Percentiles rank a stretch among this genome's conserved stretches.
Conservation (phyloP, 2,113 vertebrate species). For the Hippopotamus amphibius region DNA sequence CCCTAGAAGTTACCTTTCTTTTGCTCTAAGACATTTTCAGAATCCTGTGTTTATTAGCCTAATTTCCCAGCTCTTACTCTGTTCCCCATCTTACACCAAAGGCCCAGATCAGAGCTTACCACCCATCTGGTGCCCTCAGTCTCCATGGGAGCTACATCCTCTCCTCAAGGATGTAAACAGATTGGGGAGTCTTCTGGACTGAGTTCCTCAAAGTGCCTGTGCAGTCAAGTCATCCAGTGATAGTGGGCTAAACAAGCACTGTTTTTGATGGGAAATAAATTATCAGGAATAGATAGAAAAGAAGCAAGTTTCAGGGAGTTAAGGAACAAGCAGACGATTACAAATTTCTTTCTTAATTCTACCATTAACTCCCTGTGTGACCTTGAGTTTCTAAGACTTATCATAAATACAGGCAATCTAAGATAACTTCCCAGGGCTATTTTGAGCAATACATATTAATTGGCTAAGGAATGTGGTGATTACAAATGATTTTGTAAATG, state of each 20-base stretch:
- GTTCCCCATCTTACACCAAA: not conserved
- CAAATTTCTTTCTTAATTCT: conserved; percentile 34
- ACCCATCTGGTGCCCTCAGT: not conserved
- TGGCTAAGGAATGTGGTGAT: conserved; percentile 53
- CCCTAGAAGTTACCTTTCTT: not conserved
- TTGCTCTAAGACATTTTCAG: not conserved
- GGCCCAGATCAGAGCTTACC: not conserved
- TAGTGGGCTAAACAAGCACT: not conserved
- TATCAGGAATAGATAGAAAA: not conserved
- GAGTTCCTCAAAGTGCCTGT: not conserved
- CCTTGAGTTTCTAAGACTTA: conserved; percentile 64
- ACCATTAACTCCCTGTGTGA: not conserved
- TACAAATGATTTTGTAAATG: conserved; percentile 57
- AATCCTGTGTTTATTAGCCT: not conserved
- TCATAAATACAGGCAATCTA: conserved; percentile 53
- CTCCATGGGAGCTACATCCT: not conserved
- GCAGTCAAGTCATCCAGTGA: not conserved
- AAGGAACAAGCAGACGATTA: not conserved
- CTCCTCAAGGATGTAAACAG: not conserved
- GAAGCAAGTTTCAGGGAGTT: not conserved
- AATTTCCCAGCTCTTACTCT: not conserved
- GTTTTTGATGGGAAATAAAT: not conserved
- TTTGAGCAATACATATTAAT: conserved; percentile 68
- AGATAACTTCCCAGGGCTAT: conserved; percentile 68
- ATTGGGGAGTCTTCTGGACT: not conserved